These are phyloP conservation scores for Zoroaster sp. DNA, from an alignment of 53 echinoderm and acorn worm genomes.

Conservation along the genomic window DNA sequence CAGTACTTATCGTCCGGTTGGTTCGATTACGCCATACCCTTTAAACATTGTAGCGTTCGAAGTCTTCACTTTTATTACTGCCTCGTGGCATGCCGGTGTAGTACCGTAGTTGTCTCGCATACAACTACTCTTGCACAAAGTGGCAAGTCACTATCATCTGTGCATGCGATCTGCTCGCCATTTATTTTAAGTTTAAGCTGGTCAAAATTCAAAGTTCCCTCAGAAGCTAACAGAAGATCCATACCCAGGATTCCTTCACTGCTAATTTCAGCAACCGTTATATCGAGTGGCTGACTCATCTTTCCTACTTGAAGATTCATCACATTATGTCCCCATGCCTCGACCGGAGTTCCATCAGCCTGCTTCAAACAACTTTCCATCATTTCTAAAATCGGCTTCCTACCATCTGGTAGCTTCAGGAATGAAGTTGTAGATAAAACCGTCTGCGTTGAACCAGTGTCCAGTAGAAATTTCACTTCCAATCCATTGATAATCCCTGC, in stretches of 20 bases:
- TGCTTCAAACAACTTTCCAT: background rate
- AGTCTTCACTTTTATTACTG: background rate
- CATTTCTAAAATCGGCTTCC: constrained; percentile 13
- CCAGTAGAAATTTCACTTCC: constrained; percentile 39
- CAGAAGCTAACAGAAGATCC: constrained; percentile 37
- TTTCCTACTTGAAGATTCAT: constrained; percentile 33
- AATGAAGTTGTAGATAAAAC: constrained; percentile 32
- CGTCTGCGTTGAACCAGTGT: constrained; percentile 69
- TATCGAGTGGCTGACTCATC: background rate
- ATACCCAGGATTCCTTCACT: constrained; percentile 62
- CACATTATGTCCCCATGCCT: constrained; percentile 16
- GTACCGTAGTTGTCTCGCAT: background rate
- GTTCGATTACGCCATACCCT: constrained; percentile 2
- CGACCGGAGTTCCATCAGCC: constrained; percentile 52
- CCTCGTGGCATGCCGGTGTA: constrained; percentile 55
- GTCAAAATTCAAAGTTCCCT: constrained; percentile 23
- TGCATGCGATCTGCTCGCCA: constrained; percentile 18
- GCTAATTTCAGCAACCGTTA: constrained; percentile 55
- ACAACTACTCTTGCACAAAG: constrained; percentile 20
- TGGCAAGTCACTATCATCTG: background rate
- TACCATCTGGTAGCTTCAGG: constrained; percentile 1
- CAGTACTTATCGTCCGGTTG: background rate
- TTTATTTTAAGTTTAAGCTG: background rate
- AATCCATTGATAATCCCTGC: constrained; percentile 27
- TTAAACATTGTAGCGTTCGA: background rate